Conservation (phyloP, 2,113 vertebrate species). For the Callionymus lyra region DNA sequence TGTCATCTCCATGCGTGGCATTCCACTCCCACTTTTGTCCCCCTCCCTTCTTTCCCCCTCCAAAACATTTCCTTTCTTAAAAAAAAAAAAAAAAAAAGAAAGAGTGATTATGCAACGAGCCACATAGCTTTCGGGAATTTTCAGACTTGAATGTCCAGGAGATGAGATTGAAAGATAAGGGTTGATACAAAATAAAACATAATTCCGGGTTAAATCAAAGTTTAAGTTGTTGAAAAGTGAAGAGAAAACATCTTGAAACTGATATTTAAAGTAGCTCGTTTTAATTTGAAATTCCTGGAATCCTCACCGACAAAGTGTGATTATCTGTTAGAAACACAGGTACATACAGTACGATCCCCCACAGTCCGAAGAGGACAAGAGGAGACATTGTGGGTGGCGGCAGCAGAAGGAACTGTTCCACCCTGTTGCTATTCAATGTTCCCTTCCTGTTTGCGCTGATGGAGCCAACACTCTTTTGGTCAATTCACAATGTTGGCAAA, state of each 20-base stretch:
- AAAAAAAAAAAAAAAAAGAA: too few relatives aligned
- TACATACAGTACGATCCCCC: neutral
- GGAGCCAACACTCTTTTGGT: conserved; percentile 9
- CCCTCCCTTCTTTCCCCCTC: conserved; percentile 26
- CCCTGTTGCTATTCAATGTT: conserved; percentile 74
- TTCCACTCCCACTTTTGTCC: conserved; percentile 16
- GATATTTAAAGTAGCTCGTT: neutral
- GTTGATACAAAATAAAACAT: neutral
- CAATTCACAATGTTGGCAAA: conserved; percentile 31
- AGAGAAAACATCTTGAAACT: neutral
- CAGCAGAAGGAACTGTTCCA: conserved; percentile 69
- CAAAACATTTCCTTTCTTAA: conserved; percentile 66
- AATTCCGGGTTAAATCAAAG: neutral
- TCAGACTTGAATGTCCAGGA: conserved; percentile 26
- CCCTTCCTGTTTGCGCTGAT: conserved; percentile 72
- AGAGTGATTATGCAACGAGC: conserved; percentile 60
- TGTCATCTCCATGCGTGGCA: conserved; percentile 34
- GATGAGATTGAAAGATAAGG: conserved; percentile 29
- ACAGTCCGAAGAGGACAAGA: conserved; percentile 7
- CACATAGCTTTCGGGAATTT: conserved; percentile 45
- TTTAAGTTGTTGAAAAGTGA: too few relatives aligned
- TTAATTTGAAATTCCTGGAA: neutral
- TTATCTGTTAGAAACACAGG: neutral
- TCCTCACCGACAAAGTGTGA: neutral
- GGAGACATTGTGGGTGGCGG: conserved; percentile 30